These are phyloP conservation scores for Gymnodraco acuticeps DNA, from an alignment of 2,797 vertebrate genomes.

Conservation along the genomic window DNA sequence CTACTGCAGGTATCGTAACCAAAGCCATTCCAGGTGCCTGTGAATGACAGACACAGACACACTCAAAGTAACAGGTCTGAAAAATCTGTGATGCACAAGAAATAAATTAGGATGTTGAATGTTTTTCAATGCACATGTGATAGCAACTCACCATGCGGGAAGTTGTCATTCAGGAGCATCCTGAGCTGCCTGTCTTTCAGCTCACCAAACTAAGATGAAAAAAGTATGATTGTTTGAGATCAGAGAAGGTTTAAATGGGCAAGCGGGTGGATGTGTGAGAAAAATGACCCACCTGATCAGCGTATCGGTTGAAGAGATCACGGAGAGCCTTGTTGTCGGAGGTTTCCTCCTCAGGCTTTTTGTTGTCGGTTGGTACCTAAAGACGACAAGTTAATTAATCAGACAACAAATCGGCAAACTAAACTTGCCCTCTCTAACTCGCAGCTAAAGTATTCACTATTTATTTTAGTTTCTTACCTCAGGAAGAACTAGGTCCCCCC, in stretches of 20 bases:
- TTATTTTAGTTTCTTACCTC: constrained; percentile 29
- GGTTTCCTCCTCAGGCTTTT: background rate
- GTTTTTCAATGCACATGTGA: background rate
- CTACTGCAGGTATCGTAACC: constrained; percentile 46
- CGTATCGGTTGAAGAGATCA: constrained; percentile 45
- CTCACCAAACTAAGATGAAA: constrained; percentile 39
- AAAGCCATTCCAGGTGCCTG: constrained; percentile 44
- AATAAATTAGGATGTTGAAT: background rate
- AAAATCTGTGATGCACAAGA: background rate
- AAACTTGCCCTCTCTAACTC: background rate
- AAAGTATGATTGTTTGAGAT: background rate
- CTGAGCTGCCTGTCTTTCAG: constrained; percentile 52
- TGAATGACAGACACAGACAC: background rate
- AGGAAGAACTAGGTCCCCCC: constrained; percentile 4
- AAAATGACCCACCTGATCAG: constrained; percentile 55
- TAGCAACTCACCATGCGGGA: constrained; percentile 53
- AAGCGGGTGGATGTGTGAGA: background rate
- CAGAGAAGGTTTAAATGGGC: background rate
- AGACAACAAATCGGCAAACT: background rate
- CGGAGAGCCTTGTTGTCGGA: background rate
- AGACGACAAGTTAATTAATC: background rate
- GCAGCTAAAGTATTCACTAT: background rate
- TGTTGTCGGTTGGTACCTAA: constrained; percentile 5
- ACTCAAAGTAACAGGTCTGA: background rate
- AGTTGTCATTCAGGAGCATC: constrained; percentile 60